phyloP scores from a whole-genome alignment of 2,113 vertebrate species.

The Petrocephalus microphthalmus region DNA sequence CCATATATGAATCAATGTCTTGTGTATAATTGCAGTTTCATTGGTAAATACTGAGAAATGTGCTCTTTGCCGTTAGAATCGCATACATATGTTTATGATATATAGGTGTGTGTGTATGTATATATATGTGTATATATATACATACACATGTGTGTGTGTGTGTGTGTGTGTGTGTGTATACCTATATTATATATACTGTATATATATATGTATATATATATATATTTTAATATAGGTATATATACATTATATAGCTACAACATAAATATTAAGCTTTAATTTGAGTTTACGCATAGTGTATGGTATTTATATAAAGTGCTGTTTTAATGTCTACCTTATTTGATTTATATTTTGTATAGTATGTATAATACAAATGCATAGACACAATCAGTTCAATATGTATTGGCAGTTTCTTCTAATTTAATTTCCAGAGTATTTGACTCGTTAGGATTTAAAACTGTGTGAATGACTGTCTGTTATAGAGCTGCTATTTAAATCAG shows the following conservation, averaged over 20 bases:
- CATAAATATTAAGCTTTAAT: not conserved
- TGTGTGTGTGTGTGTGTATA: not conserved
- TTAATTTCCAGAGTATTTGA: not conserved
- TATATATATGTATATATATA: not conserved
- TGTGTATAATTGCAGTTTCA: conserved; percentile 16
- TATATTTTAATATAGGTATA: not conserved
- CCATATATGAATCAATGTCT: conserved; percentile 2
- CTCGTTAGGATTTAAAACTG: not conserved
- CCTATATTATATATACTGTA: too few species aligned
- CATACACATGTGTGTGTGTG: not conserved
- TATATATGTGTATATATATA: not conserved
- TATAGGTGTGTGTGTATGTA: not conserved
- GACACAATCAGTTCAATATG: not conserved
- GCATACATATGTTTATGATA: not conserved
- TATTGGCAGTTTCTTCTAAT: not conserved
- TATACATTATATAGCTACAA: not conserved
- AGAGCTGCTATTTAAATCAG: not conserved
- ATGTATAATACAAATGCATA: conserved; percentile 13
- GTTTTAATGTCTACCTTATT: conserved; percentile 8
- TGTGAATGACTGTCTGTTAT: not conserved
- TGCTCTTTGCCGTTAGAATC: conserved; percentile 12
- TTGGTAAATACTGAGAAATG: conserved; percentile 10
- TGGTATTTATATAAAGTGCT: conserved; percentile 10
- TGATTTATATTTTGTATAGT: conserved; percentile 9
- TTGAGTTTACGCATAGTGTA: not conserved